Conservation (phyloP, 2,888 invertebrate species). For the Melipona bicolor region DNA sequence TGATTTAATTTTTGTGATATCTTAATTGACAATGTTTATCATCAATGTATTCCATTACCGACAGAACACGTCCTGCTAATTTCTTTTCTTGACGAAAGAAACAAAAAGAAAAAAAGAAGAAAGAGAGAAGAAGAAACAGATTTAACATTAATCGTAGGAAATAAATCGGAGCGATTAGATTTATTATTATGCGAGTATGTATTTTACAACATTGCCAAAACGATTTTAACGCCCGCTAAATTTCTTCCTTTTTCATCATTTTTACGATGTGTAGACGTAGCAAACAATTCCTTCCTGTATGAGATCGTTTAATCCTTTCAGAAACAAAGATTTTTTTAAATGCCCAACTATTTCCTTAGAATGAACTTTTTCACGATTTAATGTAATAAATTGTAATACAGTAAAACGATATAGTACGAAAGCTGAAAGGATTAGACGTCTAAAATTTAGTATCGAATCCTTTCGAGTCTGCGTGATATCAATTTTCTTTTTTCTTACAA, state of each 20-base stretch:
- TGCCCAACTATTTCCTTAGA: constrained; percentile 6
- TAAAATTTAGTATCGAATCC: constrained; percentile 20
- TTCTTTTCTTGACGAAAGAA: constrained; percentile 19
- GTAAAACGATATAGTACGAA: constrained; percentile 15
- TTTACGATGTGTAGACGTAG: constrained; percentile 30
- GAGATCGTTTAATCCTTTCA: constrained; percentile 50
- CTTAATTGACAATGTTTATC: constrained; percentile 24
- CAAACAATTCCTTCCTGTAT: constrained; percentile 5
- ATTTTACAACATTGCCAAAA: constrained; percentile 54
- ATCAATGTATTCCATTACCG: constrained; percentile 12
- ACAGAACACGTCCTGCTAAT: constrained; percentile 16
- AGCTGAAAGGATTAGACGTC: constrained; percentile 48
- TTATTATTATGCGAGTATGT: constrained; percentile 39
- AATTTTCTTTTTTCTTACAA: not conserved
- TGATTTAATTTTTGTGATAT: constrained; percentile 10
- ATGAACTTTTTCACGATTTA: constrained; percentile 47
- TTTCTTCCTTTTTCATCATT: constrained; percentile 55
- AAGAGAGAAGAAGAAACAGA: not conserved
- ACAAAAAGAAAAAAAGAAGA: not conserved
- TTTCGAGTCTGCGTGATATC: constrained; percentile 34
- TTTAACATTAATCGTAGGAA: constrained; percentile 54
- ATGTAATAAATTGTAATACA: constrained; percentile 35
- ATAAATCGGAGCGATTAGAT: constrained; percentile 48
- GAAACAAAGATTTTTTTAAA: constrained; percentile 25
- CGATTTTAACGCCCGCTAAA: constrained; percentile 38